Percentiles rank a stretch among this genome's conserved stretches.
Conservation (phyloP, 2,888 invertebrate species). For the Halocaridina rubra region DNA sequence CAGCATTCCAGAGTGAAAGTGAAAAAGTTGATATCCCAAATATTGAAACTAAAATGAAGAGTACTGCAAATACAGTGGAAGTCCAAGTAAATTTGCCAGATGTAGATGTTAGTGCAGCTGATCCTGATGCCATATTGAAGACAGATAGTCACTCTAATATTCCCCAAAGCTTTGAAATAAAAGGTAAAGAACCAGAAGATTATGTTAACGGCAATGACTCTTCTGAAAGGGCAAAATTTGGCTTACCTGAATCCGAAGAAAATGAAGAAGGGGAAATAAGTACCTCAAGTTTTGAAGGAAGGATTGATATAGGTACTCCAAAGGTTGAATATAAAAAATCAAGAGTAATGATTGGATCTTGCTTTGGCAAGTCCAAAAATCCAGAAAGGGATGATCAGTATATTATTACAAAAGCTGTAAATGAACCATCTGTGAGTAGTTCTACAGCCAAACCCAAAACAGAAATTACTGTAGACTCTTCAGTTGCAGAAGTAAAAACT, state of each 20-base stretch:
- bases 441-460: not conserved
- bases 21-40: not conserved
- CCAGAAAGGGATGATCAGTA: constrained; percentile 15
- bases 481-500: not conserved
- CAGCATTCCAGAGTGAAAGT: too few relatives aligned
- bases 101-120: not conserved
- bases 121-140: not conserved
- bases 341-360: not conserved
- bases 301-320: not conserved
- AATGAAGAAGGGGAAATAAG: too few relatives aligned
- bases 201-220: not conserved
- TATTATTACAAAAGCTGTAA: not conserved
- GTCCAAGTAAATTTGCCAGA: too few relatives aligned
- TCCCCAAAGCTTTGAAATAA: constrained; percentile 19
- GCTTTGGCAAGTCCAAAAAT: constrained; percentile 38
- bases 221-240: too few relatives aligned
- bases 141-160: too few relatives aligned
- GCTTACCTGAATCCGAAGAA: too few relatives aligned
- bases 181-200: constrained; percentile 1
- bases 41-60: not conserved
- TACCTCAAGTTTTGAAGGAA: not conserved
- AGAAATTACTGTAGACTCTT: not conserved
- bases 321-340: constrained; percentile 3
- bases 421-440: not conserved
- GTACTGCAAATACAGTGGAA: too few relatives aligned